Conservation (phyloP, 2,888 invertebrate genomes). For the Amphipoea oculea region DNA sequence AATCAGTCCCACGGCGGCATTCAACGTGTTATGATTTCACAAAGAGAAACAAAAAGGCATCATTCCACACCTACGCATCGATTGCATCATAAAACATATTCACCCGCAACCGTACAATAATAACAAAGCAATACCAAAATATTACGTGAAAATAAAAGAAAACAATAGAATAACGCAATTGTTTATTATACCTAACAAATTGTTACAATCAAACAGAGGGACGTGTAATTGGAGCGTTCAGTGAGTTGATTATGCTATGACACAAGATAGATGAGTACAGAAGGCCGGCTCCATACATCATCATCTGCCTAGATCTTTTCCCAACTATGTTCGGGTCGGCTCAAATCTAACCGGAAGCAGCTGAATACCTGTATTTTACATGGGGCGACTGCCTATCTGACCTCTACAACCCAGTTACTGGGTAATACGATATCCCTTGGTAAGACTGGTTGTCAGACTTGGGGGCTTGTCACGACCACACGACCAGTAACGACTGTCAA, state of each 20-base stretch:
- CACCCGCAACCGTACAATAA: not conserved
- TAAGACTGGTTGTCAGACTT: not conserved
- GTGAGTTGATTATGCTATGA: slow-evolving; percentile 47
- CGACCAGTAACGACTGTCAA: not conserved
- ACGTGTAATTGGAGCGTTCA: slow-evolving; percentile 56
- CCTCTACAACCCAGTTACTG: not conserved
- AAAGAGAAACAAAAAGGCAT: not conserved
- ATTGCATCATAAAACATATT: slow-evolving; percentile 5
- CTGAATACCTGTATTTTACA: not conserved
- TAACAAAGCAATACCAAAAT: slow-evolving; percentile 25
- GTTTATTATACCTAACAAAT: slow-evolving; percentile 58
- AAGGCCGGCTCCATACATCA: not conserved
- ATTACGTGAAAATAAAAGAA: slow-evolving; percentile 38
- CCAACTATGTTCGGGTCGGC: not conserved
- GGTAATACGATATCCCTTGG: not conserved
- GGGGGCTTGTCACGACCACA: not conserved
- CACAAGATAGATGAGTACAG: slow-evolving; percentile 10
- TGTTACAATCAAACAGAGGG: slow-evolving; percentile 44
- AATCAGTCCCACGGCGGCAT: not conserved
- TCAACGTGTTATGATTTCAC: not conserved
- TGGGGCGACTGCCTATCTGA: not conserved
- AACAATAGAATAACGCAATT: slow-evolving; percentile 48
- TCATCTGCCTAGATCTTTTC: not conserved
- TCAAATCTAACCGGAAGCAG: not conserved
- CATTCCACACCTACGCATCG: not conserved